Evolutionary conservation across 1,140 invertebrate genomes (phyloP), one percentile per base, ranked within the genome.

Genomic region (Anthonomus grandis): DNA sequence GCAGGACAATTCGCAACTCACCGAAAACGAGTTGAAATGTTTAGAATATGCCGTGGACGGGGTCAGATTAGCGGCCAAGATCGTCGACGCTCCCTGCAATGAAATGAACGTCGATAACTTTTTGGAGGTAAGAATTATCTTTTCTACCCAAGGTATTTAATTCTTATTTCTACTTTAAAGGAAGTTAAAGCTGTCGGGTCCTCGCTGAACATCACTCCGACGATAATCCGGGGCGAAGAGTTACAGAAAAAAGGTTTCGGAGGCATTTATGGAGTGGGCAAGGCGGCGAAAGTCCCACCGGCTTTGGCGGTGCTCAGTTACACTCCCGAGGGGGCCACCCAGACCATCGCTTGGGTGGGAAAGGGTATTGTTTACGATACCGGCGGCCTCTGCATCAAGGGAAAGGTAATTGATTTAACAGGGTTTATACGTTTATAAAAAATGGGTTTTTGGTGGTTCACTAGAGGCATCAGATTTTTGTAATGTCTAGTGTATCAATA

Each of bases 341-440:
- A 87, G 64, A 87, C 79, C 3, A 83, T 93, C 54, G 91, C 91
- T 2, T 90, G 92, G 84, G 93, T 96, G 39, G 93, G 93, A 22
- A 96, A 96, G 74, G 86, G 93, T 42, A 95, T 96, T 70, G 91
- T 95, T 5, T 96, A 91, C 73, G 93, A 96, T 69, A 95, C 92
- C 64, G 93, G 93, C 67, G 93, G 93, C 17, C 81, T 95, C 34
- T 91, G 88, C 71, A 91, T 96, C 65, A 95, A 95, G 75, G 79
- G 84, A 18, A 92, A 91, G 80, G 86, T 89, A 74, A 65, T 48
- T 13, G 37, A 50, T 3, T 6, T 10, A 25, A 17, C 8, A 23
- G 15, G 21, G 31, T 34, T 1, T 10, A 3, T 34, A 34, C 10
- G n/a, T n/a, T n/a, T n/a, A n/a, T n/a, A n/a, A n/a, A n/a, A n/a